Percentiles rank a stretch among this genome's conserved stretches.
Conservation (phyloP, 1,140 invertebrate genomes). For the Cecropterus lyciades region DNA sequence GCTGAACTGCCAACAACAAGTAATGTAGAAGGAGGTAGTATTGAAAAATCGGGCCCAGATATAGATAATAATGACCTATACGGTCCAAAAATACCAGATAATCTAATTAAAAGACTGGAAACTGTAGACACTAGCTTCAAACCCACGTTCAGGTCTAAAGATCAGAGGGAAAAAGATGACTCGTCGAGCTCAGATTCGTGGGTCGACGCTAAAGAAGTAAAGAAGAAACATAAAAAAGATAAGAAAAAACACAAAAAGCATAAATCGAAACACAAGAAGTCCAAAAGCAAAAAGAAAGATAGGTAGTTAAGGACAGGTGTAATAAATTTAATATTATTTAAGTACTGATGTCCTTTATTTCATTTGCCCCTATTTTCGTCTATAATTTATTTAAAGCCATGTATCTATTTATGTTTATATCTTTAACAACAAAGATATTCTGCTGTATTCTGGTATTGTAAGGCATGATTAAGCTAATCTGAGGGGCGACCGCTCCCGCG, state of each 20-base stretch:
- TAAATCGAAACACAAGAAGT: constrained; percentile 73
- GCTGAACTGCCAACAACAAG: constrained; percentile 30
- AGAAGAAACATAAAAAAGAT: constrained; percentile 75
- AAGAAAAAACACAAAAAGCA: constrained; percentile 76
- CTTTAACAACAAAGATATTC: too few species aligned
- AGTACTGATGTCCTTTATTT: neutral
- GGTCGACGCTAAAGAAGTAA: constrained; percentile 70
- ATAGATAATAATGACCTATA: constrained; percentile 68
- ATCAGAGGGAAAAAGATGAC: constrained; percentile 46
- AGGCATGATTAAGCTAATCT: too few species aligned
- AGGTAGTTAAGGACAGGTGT: constrained; percentile 43
- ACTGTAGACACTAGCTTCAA: constrained; percentile 42
- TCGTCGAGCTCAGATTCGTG: constrained; percentile 73
- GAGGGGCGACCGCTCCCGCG: too few species aligned
- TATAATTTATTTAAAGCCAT: neutral
- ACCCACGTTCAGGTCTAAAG: constrained; percentile 54
- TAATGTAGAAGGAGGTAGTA: constrained; percentile 35
- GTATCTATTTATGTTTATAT: too few species aligned
- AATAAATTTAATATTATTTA: constrained; percentile 47
- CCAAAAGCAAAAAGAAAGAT: constrained; percentile 72
- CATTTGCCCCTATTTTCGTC: neutral
- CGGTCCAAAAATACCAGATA: constrained; percentile 85
- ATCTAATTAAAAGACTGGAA: constrained; percentile 60
- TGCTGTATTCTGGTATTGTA: too few species aligned
- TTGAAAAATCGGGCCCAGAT: constrained; percentile 35